Conservation (phyloP, 2,888 invertebrate genomes). For the Luperina testacea region DNA sequence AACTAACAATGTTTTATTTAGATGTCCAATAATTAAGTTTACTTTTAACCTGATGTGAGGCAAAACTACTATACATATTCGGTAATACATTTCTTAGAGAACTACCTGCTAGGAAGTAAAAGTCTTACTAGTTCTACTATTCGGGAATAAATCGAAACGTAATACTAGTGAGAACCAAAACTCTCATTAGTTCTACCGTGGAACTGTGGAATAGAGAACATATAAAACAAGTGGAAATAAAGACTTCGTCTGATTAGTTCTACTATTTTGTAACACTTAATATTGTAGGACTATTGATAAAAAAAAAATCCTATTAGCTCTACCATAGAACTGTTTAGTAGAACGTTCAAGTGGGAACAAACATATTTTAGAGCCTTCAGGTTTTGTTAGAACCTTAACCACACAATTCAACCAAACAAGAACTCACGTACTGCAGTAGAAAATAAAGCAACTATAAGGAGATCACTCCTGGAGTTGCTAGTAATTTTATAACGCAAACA, state of each 20-base stretch:
- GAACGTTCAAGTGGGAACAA: too few species aligned
- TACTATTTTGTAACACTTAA: too few species aligned
- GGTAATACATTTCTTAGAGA: not conserved
- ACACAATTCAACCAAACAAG: not conserved
- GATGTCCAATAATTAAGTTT: too few species aligned
- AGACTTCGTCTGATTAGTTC: too few species aligned
- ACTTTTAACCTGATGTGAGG: too few species aligned
- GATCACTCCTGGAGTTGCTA: not conserved
- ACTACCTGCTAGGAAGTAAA: not conserved
- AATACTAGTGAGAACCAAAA: not conserved
- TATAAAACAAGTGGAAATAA: not conserved
- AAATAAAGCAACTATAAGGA: not conserved
- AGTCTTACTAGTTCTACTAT: not conserved
- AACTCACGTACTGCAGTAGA: not conserved
- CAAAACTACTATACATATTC: too few species aligned
- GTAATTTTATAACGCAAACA: slow-evolving; percentile 7
- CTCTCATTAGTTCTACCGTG: not conserved
- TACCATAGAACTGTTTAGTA: too few species aligned
- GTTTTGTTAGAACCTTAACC: not conserved
- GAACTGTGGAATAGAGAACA: not conserved
- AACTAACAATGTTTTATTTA: too few species aligned
- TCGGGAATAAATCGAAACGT: not conserved
- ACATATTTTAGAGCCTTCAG: not conserved
- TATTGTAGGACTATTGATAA: too few species aligned
- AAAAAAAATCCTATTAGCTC: too few species aligned